Conservation (phyloP, 2,888 invertebrate species). For the Microctonus hyperodae region DNA sequence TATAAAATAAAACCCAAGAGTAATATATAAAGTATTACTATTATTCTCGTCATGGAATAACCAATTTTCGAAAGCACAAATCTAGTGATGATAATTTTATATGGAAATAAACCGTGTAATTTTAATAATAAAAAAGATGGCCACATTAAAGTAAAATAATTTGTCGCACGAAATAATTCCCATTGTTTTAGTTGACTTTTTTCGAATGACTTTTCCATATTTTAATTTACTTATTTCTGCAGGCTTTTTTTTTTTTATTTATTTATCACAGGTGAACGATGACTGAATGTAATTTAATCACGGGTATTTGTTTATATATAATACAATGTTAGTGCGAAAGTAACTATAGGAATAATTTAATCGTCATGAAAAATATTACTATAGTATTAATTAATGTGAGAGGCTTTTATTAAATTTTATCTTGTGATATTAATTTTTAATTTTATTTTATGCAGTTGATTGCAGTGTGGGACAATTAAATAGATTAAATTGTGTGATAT, state of each 20-base stretch:
- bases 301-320: no score
- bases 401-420: not conserved
- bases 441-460: not conserved
- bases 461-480: no score
- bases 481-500: no score
- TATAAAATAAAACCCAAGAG: conserved; percentile 31
- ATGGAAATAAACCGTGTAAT: conserved; percentile 47
- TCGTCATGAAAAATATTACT: no score
- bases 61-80: conserved; percentile 36
- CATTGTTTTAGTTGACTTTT: conserved; percentile 30
- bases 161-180: conserved; percentile 38
- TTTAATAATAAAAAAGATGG: conserved; percentile 39
- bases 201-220: not conserved
- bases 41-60: conserved; percentile 36
- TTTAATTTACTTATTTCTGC: not conserved
- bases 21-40: conserved; percentile 21
- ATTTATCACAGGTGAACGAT: not conserved
- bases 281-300: not conserved
- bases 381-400: not conserved
- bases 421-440: not conserved
- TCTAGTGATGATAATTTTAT: conserved; percentile 36
- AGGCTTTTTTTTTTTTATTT: no score
- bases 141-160: conserved; percentile 44
- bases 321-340: no score
- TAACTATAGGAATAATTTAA: no score